Percentiles rank a stretch among this genome's conserved stretches.
Conservation (phyloP, 2,113 vertebrate species). For the Aptenodytes forsteri region DNA sequence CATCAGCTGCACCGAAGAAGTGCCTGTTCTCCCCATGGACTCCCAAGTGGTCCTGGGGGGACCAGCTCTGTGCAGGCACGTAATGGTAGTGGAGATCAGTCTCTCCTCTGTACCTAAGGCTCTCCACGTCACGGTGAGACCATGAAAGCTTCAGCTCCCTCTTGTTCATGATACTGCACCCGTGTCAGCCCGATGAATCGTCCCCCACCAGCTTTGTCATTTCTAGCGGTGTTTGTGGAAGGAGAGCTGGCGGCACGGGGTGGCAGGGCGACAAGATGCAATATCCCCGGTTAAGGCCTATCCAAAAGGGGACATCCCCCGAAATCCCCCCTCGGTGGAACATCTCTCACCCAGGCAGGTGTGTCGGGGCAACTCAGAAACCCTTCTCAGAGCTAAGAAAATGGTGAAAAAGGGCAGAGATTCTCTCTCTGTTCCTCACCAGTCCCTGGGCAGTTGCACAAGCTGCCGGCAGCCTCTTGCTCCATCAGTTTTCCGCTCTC, state of each 20-base stretch:
- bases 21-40: not conserved
- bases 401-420: not conserved
- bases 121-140: not conserved
- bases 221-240: not conserved
- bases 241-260: not conserved
- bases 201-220: not conserved
- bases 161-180: not conserved
- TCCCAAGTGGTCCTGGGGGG: not conserved
- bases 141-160: not conserved
- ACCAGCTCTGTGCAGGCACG: not conserved
- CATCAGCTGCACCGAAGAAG: too few species aligned
- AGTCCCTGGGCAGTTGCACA: not conserved
- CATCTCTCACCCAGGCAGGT: not conserved
- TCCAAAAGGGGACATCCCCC: not conserved
- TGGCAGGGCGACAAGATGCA: not conserved
- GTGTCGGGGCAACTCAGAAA: not conserved
- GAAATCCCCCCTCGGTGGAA: rapidly evolving
- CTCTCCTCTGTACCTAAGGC: not conserved
- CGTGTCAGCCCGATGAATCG: not conserved
- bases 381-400: not conserved
- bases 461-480: not conserved
- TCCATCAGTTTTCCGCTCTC: not conserved
- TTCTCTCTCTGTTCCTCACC: not conserved
- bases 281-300: rapidly evolving
- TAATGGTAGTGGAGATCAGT: not conserved